Evolutionary conservation across 2,888 invertebrate species (phyloP), one percentile per base, ranked within the genome.

Genomic region (Alentia gelatinosa): DNA sequence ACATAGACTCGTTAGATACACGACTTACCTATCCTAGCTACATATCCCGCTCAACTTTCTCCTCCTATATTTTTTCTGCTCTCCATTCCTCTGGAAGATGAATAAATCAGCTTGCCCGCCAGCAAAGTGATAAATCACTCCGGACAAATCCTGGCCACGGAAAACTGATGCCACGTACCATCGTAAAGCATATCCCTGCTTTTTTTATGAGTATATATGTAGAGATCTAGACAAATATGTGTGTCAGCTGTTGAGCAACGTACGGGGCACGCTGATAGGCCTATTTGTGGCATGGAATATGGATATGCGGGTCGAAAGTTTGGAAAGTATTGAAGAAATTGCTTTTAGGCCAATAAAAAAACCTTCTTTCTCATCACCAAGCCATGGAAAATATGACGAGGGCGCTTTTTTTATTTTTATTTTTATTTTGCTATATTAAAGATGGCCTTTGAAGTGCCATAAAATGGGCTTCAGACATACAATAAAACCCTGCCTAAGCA

Each of bases 121-220:
- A n/a, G 56, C 56, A 56, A 56, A 56, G n/a, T 56, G 56, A 56
- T 56, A 56, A 56, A 56, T 56, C 56, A 56, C 56, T 56, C n/a
- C 19, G 19, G 56, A 56, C n/a, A n/a, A 56, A 56, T 56, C 56
- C 56, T n/a, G n/a, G 56, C 56, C 56, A 56, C 19, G 5, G 19
- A 56, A 12, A 56, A 56, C 3, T 12, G n/a, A 7, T n/a, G n/a
- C 56, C 56, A 56, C n/a, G 56, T 56, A 12, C 1, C 56, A 56
- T 56, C 9, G 5, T 4, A 19, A 56, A 56, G n/a, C n/a, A 56
- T 56, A n/a, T 56, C n/a, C n/a, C 56, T 9, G 1, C 56, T 56
- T 56, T 56, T 56, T 56, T 19, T 56, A n/a, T n/a, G 23, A 56
- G n/a, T 56, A n/a, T n/a, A n/a, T 56, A 3, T 56, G 47, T 56